Percentiles rank a stretch among this genome's conserved stretches.
phyloP scores from a whole-genome alignment of 2,113 vertebrate genomes.

The Trichechus manatus region DNA sequence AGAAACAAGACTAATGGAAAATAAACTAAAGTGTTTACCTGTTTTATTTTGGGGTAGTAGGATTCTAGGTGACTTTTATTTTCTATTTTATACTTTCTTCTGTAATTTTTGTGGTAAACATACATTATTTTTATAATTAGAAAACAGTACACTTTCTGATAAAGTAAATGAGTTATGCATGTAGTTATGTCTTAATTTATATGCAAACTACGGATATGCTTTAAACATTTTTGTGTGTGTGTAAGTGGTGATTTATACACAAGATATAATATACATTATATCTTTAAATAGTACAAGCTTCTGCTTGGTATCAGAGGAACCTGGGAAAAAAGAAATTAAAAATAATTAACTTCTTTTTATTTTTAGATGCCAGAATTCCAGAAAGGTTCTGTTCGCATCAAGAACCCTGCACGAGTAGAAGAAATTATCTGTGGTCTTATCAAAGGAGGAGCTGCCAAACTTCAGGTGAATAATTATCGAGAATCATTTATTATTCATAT shows the following conservation, averaged over 20 bases:
- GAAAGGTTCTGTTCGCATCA: constrained; percentile 96
- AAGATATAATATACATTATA: neutral
- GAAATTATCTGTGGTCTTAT: constrained; percentile 98
- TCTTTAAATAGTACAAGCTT: constrained; percentile 23
- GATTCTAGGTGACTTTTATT: neutral
- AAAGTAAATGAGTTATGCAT: constrained; percentile 5
- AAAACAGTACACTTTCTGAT: constrained; percentile 19
- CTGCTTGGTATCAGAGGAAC: neutral
- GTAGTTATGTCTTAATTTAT: constrained; percentile 16
- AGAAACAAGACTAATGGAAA: neutral
- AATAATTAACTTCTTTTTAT: constrained; percentile 55
- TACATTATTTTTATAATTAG: constrained; percentile 20
- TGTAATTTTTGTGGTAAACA: neutral
- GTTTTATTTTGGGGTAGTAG: neutral
- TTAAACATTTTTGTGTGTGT: neutral
- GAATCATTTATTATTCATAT: neutral
- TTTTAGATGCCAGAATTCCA: constrained; percentile 98
- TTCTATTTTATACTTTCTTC: constrained; percentile 40
- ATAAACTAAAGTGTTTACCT: constrained; percentile 9
- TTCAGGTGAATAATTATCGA: constrained; percentile 91
- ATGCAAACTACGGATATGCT: neutral
- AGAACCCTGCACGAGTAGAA: constrained; percentile 95
- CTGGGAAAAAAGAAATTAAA: neutral
- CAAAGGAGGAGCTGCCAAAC: constrained; percentile 96
- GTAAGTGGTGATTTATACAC: constrained; percentile 1